Evolutionary conservation across 1,140 invertebrate species (phyloP).

Genomic region (Cydia fagiglandana): DNA sequence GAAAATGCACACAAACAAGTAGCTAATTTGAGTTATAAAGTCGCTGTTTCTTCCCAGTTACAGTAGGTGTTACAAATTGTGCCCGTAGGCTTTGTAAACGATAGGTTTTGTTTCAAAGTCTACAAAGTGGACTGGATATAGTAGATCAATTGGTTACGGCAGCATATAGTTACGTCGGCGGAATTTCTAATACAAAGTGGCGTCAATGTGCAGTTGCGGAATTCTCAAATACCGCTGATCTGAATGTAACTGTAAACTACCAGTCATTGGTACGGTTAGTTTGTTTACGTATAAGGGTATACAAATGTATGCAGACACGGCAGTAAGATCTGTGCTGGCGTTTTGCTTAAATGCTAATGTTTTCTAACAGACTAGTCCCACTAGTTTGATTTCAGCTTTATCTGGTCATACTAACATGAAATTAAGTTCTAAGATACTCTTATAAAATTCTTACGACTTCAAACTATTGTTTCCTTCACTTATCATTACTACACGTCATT

Average conservation of each 20-base stretch:
- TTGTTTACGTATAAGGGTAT: slow-evolving; percentile 26
- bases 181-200: slow-evolving; percentile 44
- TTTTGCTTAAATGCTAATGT: slow-evolving; percentile 27
- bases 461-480: not conserved
- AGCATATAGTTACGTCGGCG: slow-evolving; percentile 40
- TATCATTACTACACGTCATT: not conserved
- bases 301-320: slow-evolving; percentile 24
- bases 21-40: slow-evolving; percentile 29
- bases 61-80: slow-evolving; percentile 57
- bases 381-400: not conserved
- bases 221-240: slow-evolving; percentile 39
- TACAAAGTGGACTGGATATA: slow-evolving; percentile 35
- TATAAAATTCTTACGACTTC: not conserved
- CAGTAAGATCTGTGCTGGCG: slow-evolving; percentile 22
- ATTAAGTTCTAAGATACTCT: not conserved
- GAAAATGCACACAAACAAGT: slow-evolving; percentile 22
- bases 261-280: slow-evolving; percentile 24
- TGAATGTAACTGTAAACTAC: slow-evolving; percentile 40
- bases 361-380: slow-evolving; percentile 12
- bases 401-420: not conserved
- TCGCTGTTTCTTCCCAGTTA: slow-evolving; percentile 31
- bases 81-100: slow-evolving; percentile 45
- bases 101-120: slow-evolving; percentile 39
- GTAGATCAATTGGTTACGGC: slow-evolving; percentile 45
- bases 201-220: slow-evolving; percentile 38